Evolutionary conservation across 2,113 vertebrate species (phyloP), one percentile per base, ranked within the genome.

Genomic region (Sylvia atricapilla): DNA sequence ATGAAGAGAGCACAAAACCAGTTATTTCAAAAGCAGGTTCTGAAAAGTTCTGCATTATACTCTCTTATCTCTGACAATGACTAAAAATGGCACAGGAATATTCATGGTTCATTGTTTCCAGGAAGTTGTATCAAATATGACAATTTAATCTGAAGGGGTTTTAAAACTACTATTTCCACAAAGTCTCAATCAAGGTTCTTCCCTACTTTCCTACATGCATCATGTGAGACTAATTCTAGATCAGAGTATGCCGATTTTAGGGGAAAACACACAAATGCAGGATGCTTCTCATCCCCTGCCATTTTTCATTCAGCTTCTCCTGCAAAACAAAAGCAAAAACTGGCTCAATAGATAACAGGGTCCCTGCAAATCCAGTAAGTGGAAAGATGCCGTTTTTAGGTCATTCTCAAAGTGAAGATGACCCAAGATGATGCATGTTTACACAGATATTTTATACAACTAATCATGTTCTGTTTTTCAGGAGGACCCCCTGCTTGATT

Each of bases 61-160:
- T 60, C 68, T 63, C 89, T 94, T 6, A 56, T 31, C 85, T 87
- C 92, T 93, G 88, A 92, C 52, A 96, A 81, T 75, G 88, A 88
- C 79, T 90, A 90, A 94, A 94, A 97, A 93, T 94, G 92, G 93
- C 93, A 90, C 5, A 77, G 47, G 35, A 84, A 66, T 41, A 64
- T 74, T 87, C 70, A 12, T 15, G 23, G 16, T 55, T 88, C 75
- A 13, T 15, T 19, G 17, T 55, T 88, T 68, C 41, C 23, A 83
- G 75, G 53, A 90, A 8, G 31, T 63, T 84, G 1, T 14, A 88
- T 50, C 68, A 88, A 77, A 88, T 2, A 15, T 4, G 21, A 13
- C 31, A 67, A 81, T 56, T 94, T 83, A 28, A 86, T 72, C 56
- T 41, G 33, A 83, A 67, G 13, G 31, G 10, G 0, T 25, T 75